Evolutionary conservation across 2,113 vertebrate species (phyloP), one percentile per base, ranked within the genome.

Genomic region (Microtus ochrogaster): DNA sequence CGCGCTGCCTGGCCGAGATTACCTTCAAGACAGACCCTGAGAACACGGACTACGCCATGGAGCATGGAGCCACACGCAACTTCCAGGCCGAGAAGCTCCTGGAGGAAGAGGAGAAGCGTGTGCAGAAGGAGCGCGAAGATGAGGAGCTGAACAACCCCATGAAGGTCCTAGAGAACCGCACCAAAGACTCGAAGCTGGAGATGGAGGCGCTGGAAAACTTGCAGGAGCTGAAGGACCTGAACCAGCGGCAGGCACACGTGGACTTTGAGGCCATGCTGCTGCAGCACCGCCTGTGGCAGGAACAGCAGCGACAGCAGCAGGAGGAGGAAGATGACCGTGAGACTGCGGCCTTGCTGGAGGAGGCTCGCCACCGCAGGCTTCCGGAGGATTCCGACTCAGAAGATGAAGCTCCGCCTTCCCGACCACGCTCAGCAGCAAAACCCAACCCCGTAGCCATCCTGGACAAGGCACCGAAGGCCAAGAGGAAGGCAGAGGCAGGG

Each of bases 31-130:
- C 99, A 16, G 99, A 99, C 44, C 99, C 99, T 0, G 99, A 99
- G 96, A 99, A 99, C 98, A 99, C 99, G 0, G 99, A 99, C 97
- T 99, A 99, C 4, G 99, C 99, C 61, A 99, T 99, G 99, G 99
- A 99, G 93, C 99, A 99, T 0, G 99, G 99, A 0, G 99, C 99
- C 84, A 99, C 99, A 0, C 97, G 99, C 19, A 99, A 99, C 97
- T 99, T 99, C 98, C 99, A 99, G 94, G 99, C 99, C 0, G 99
- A 99, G 97, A 99, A 99, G 89, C 98, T 99, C 6, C 94, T 99
- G 73, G 99, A 99, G 96, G 99, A 99, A 91, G 52, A 52, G 52
- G 52, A 52, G 4, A 52, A 52, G 13, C 52, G 52, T 52, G 5
- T 44, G 44, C 44, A 44, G 44, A 44, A 44, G 44, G 44, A 44